Percentiles rank a stretch among this genome's conserved stretches.
Conservation (phyloP, 2,888 invertebrate species). For the Aspidiotus rigidus region DNA sequence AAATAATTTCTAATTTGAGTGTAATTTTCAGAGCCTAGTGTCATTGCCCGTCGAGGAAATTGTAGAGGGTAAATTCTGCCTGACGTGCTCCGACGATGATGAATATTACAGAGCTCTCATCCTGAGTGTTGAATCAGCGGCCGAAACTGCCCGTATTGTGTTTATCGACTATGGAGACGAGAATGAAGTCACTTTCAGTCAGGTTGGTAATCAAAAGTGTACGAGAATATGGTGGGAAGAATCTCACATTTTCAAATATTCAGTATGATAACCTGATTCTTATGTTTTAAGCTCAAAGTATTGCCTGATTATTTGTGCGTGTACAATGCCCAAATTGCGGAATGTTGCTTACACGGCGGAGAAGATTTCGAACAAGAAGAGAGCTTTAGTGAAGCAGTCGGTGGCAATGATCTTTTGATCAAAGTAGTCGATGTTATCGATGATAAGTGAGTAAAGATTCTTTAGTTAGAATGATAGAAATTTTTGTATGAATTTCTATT, state of each 20-base stretch:
- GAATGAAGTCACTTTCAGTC: constrained; percentile 35
- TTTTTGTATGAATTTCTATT: too few species aligned
- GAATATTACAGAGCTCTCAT: constrained; percentile 39
- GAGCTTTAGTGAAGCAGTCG: constrained; percentile 8
- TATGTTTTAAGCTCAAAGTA: background rate
- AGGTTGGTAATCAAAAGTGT: constrained; percentile 26
- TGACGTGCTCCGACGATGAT: constrained; percentile 35
- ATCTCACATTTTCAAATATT: background rate
- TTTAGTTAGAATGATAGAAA: background rate
- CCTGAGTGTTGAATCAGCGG: constrained; percentile 16
- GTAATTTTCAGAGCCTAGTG: constrained; percentile 13
- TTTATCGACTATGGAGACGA: constrained; percentile 41
- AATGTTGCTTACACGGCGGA: constrained; percentile 21
- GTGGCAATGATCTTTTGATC: constrained; percentile 22
- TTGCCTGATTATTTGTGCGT: constrained; percentile 19
- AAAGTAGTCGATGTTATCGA: constrained; percentile 22
- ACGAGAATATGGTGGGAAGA: background rate
- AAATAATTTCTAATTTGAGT: background rate
- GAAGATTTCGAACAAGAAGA: constrained; percentile 16
- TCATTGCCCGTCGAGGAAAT: constrained; percentile 23
- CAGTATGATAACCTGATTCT: background rate
- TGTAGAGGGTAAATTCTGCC: constrained; percentile 18
- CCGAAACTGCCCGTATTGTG: constrained; percentile 35
- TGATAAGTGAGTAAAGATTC: constrained; percentile 14
- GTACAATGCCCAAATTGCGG: constrained; percentile 22